Base-by-base conservation (phyloP, 2,113 vertebrate genomes). In the Melospiza melodia region DNA sequence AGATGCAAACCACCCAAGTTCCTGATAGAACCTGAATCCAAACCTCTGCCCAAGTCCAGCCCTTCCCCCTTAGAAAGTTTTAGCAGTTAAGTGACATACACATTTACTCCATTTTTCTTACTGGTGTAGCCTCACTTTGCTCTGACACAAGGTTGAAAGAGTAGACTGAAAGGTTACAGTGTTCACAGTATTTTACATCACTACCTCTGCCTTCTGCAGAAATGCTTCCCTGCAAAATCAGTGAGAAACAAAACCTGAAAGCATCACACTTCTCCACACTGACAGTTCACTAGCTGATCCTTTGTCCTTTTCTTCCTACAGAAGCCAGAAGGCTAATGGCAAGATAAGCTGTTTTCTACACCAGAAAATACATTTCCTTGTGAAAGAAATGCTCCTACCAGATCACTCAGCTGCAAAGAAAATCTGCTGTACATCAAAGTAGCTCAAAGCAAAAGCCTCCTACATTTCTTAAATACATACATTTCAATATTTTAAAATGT, bases 311-410 rank as follows among this genome's bases (percentile, higher is more conserved):
- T 73, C 79, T 33, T 92, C 24, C 59, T 43, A 39, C 12, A 71
- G 48, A 88, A 93, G 49, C 20, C 55, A 90, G 19, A 87, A 61
- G 19, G 35, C 39, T 63, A 90, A 81, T 12, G 14, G 33, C 55
- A 92, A 97, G 94, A 74, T 19, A 79, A 83, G 33, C 12, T n/a
- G 20, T 65, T 87, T 92, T 46, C n/a, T 86, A 39, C 22, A 59
- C 23, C 9, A 77, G 25, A 23, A 89, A 80, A 49, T 54, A 41
- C 21, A 72, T 59, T 19, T 46, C 8, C 21, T 8, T 37, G 9
- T 52, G 20, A 84, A 93, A 94, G 15, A 20, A 92, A 67, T 9
- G 22, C 4, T 89, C 16, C 74, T 79, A 55, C 22, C 19, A 33
- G 18, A 73, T 46, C 35, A 73, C 48, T 83, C 11, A 27, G 4